Conservation (phyloP, 2,113 vertebrate genomes). For the Nycticorax nycticorax region DNA sequence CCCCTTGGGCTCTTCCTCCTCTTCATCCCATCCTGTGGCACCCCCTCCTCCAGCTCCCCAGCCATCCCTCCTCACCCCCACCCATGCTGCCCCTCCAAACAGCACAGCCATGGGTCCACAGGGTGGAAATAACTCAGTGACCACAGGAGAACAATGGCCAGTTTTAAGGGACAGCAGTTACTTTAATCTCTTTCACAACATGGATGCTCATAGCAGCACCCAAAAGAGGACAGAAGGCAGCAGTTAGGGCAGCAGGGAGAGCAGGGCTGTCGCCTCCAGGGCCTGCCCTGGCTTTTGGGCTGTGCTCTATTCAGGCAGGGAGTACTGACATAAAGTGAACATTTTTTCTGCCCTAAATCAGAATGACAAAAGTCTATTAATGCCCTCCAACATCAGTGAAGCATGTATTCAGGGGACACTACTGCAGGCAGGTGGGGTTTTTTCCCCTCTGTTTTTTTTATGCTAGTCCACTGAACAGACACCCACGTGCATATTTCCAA, state of each 20-base stretch:
- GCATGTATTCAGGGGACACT: not conserved
- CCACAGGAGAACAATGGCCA: not conserved
- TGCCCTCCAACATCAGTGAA: not conserved
- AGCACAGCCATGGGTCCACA: not conserved
- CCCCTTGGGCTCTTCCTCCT: not conserved
- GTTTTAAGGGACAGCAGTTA: not conserved
- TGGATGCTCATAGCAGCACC: accelerated
- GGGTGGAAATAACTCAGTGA: not conserved
- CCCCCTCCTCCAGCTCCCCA: not conserved
- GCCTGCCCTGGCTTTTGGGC: not conserved
- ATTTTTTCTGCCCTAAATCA: not conserved
- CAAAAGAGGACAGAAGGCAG: not conserved
- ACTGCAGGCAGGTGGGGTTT: not conserved
- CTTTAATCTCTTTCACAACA: not conserved
- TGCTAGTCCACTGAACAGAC: not conserved
- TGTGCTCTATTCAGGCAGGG: not conserved
- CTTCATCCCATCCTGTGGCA: not conserved
- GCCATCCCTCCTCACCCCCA: not conserved
- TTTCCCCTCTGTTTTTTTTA: not conserved
- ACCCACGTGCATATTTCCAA: not conserved
- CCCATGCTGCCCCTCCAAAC: accelerated
- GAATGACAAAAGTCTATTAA: not conserved
- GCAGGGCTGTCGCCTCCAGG: not conserved
- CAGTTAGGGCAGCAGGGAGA: not conserved
- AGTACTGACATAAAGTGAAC: not conserved